Conservation (phyloP, 2,113 vertebrate species). For the Acinonyx jubatus region DNA sequence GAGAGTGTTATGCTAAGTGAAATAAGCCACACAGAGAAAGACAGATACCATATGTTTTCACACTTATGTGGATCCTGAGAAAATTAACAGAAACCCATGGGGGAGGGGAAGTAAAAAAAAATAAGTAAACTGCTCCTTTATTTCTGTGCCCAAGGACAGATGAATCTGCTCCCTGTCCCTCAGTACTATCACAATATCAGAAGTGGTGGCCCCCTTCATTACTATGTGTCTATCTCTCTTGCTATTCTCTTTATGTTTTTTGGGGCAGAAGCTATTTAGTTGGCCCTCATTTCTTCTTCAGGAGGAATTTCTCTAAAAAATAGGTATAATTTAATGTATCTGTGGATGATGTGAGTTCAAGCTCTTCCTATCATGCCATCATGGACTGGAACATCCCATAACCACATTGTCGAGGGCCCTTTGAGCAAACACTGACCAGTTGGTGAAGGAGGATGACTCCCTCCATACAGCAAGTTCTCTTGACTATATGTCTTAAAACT, state of each 20-base stretch:
- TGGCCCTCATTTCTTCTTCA: not conserved
- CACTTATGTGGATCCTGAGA: too few species aligned
- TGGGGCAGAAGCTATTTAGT: not conserved
- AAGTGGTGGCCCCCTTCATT: not conserved
- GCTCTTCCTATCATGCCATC: not conserved
- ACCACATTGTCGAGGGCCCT: not conserved
- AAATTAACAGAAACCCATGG: too few species aligned
- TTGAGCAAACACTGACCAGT: not conserved
- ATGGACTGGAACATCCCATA: not conserved
- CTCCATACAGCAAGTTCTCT: not conserved
- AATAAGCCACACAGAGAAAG: too few species aligned
- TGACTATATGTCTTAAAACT: not conserved
- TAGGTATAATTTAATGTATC: not conserved
- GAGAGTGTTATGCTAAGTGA: too few species aligned
- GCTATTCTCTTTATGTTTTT: not conserved
- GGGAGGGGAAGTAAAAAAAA: too few species aligned
- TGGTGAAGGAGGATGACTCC: not conserved
- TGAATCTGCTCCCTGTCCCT: not conserved
- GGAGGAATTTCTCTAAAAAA: not conserved
- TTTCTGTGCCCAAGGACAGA: not conserved
- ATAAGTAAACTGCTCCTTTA: not conserved
- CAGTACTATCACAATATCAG: not conserved
- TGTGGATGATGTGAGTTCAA: not conserved
- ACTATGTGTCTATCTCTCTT: not conserved
- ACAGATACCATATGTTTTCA: too few species aligned